These are phyloP conservation scores for Julus scandinavius DNA, from an alignment of 2,888 invertebrate genomes.

Conservation along the genomic window DNA sequence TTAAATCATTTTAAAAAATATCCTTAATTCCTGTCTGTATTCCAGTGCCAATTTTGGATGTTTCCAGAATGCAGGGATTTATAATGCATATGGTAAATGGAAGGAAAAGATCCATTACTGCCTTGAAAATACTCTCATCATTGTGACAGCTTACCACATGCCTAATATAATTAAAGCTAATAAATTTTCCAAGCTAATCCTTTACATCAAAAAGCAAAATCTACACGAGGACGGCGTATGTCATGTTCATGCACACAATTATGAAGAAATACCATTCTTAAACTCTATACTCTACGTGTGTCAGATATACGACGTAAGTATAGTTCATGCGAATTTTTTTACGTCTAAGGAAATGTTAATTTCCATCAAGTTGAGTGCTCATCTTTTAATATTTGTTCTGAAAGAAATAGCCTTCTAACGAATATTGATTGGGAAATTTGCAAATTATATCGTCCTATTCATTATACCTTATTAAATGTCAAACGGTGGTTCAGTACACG, in stretches of 20 bases:
- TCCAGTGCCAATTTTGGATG: neutral
- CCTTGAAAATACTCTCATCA: neutral
- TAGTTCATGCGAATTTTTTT: neutral
- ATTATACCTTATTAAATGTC: no score
- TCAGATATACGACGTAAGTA: neutral
- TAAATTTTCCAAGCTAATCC: constrained; percentile 17
- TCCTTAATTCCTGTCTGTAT: neutral
- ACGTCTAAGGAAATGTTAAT: neutral
- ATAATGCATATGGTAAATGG: neutral
- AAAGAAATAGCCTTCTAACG: neutral
- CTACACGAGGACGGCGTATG: neutral
- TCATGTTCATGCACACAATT: neutral
- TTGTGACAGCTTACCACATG: neutral
- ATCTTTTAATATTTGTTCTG: neutral
- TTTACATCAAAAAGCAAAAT: neutral
- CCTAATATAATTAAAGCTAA: constrained; percentile 35
- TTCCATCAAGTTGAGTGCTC: constrained; percentile 29
- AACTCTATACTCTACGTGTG: neutral
- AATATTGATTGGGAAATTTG: neutral
- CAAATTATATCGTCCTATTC: neutral
- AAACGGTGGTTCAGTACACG: no score
- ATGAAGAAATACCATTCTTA: neutral
- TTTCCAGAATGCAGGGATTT: neutral
- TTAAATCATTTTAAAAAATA: neutral
- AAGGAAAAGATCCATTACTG: neutral